phyloP scores from a whole-genome alignment of 2,797 vertebrate species.

The Falco novaeseelandiae region DNA sequence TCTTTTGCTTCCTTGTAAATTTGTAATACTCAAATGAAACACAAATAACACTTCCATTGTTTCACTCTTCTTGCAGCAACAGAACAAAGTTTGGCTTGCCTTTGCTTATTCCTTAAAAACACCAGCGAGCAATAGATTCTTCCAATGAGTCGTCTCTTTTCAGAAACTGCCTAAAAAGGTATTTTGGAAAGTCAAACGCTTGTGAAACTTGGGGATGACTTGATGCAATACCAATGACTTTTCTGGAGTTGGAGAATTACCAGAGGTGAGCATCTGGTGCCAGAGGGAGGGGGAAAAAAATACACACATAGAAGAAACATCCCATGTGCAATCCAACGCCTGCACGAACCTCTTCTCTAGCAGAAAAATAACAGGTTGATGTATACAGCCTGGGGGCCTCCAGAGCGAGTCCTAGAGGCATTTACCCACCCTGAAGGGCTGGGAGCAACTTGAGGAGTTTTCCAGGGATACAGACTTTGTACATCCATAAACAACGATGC shows the following conservation, averaged over 20 bases:
- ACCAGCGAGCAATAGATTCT: background rate
- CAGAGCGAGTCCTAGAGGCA: background rate
- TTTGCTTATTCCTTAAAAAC: background rate
- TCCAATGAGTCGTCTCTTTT: background rate
- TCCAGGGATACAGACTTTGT: background rate
- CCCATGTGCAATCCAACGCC: background rate
- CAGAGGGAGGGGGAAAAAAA: background rate
- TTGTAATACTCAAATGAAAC: background rate
- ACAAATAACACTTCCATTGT: constrained; percentile 20
- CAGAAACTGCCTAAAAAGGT: constrained; percentile 22
- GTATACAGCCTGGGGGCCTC: background rate
- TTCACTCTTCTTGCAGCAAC: background rate
- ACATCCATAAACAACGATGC: background rate
- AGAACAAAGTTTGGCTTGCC: background rate
- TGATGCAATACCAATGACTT: constrained; percentile 2
- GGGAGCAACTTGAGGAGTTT: background rate
- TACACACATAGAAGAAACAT: background rate
- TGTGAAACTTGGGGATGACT: constrained; percentile 9
- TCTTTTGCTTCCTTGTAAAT: background rate
- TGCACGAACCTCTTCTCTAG: background rate
- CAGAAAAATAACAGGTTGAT: background rate
- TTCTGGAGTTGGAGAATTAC: background rate
- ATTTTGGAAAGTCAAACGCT: background rate
- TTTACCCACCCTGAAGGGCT: background rate
- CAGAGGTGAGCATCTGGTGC: background rate